Evolutionary conservation across 2,888 invertebrate genomes (phyloP).

Genomic region (Lasiommata megera): DNA sequence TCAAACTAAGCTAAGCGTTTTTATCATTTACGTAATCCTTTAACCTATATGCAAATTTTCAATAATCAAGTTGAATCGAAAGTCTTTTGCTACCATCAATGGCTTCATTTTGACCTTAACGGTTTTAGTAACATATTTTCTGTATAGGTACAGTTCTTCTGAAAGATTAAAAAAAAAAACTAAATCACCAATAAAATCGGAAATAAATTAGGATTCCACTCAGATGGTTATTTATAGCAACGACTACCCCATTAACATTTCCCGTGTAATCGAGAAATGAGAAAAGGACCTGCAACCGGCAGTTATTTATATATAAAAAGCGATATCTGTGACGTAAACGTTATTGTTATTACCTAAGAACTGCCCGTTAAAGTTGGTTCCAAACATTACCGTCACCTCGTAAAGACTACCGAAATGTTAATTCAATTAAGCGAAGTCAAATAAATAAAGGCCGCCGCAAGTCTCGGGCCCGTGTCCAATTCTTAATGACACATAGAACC

Average conservation of each 20-base stretch:
- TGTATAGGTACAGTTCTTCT: too few relatives aligned
- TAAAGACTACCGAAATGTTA: constrained; percentile 74
- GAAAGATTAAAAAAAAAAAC: too few relatives aligned
- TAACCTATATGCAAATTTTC: too few relatives aligned
- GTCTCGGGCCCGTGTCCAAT: constrained; percentile 70
- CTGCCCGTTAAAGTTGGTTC: constrained; percentile 65
- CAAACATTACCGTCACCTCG: constrained; percentile 68
- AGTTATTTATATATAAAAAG: constrained; percentile 23
- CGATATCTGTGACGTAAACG: constrained; percentile 58
- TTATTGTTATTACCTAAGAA: constrained; percentile 70
- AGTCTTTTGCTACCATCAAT: too few relatives aligned
- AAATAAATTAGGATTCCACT: not conserved
- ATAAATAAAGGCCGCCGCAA: constrained; percentile 69
- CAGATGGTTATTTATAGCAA: constrained; percentile 7
- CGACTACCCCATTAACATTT: not conserved
- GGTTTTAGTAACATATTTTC: too few relatives aligned
- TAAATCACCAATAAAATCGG: not conserved
- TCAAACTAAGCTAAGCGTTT: too few relatives aligned
- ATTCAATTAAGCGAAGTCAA: constrained; percentile 78
- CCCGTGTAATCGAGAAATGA: constrained; percentile 20
- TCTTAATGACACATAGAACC: constrained; percentile 78
- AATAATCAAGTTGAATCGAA: too few relatives aligned
- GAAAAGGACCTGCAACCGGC: constrained; percentile 12
- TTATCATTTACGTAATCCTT: too few relatives aligned
- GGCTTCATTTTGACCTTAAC: too few relatives aligned